A percentile compares a stretch with the other conserved stretches of the same genome.
phyloP scores from a whole-genome alignment of 1,140 invertebrate species.

The Meteorus sp. region DNA sequence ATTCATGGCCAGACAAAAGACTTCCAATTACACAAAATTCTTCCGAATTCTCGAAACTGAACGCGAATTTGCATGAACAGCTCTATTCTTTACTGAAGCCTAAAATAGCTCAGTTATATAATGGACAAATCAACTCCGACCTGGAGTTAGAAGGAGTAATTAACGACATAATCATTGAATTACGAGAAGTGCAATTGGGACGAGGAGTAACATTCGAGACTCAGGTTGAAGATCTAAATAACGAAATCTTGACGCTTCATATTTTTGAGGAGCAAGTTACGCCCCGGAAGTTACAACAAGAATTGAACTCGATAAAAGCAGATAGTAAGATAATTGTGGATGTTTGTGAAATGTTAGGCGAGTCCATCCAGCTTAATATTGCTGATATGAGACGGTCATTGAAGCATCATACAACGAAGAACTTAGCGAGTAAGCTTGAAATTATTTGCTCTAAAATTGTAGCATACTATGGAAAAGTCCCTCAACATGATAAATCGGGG shows the following conservation, averaged over 20 bases:
- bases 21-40: conserved; percentile 27
- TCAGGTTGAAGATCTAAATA: conserved; percentile 39
- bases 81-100: conserved; percentile 29
- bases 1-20: conserved; percentile 30
- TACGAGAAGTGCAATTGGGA: conserved; percentile 39
- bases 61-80: conserved; percentile 41
- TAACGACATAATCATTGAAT: conserved; percentile 43
- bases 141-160: conserved; percentile 45
- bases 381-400: no score
- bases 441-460: conserved; percentile 25
- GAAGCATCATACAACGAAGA: no score
- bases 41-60: conserved; percentile 33
- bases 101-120: conserved; percentile 36
- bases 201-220: conserved; percentile 40
- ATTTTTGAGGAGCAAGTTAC: conserved; percentile 29
- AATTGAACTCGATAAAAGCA: no score
- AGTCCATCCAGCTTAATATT: no score
- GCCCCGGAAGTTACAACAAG: conserved; percentile 22
- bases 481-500: no score
- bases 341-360: background rate
- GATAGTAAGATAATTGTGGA: conserved; percentile 4
- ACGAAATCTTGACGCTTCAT: conserved; percentile 32
- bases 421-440: background rate
- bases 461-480: conserved; percentile 23
- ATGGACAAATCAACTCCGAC: conserved; percentile 39